phyloP scores from a whole-genome alignment of 1,140 invertebrate genomes.

The Monochamus saltuarius region DNA sequence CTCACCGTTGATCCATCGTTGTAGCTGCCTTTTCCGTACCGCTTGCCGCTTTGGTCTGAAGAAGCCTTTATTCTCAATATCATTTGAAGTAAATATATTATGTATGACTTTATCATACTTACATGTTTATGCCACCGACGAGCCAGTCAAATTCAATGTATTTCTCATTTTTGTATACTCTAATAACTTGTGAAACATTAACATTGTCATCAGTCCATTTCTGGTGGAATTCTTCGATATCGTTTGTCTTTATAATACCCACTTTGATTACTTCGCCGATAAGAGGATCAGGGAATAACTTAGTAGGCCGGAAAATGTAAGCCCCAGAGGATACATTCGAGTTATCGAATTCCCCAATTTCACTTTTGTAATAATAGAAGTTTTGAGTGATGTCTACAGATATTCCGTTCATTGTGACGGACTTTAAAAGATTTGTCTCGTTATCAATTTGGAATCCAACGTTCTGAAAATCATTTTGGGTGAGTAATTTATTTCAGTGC shows the following conservation, averaged over 20 bases:
- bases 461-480: slow-evolving; percentile 19
- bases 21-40: too few relatives aligned
- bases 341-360: slow-evolving; percentile 52
- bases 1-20: too few relatives aligned
- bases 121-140: slow-evolving; percentile 74
- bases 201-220: slow-evolving; percentile 58
- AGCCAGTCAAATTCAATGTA: slow-evolving; percentile 70
- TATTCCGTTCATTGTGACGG: slow-evolving; percentile 58
- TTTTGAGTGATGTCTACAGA: slow-evolving; percentile 63
- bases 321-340: slow-evolving; percentile 67
- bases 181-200: slow-evolving; percentile 60
- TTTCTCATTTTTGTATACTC: slow-evolving; percentile 56
- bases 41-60: too few relatives aligned
- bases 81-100: too few relatives aligned
- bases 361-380: slow-evolving; percentile 62
- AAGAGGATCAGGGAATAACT: neutral
- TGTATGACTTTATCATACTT: slow-evolving; percentile 46
- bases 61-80: too few relatives aligned
- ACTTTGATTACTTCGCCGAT: slow-evolving; percentile 9
- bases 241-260: slow-evolving; percentile 40
- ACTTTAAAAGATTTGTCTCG: slow-evolving; percentile 57
- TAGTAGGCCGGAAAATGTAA: slow-evolving; percentile 78
- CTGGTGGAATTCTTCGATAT: slow-evolving; percentile 68
- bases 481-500: too few relatives aligned
- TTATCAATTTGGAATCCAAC: slow-evolving; percentile 53